Evolutionary conservation across 2,113 vertebrate species (phyloP).

Genomic region (Etheostoma cragini): DNA sequence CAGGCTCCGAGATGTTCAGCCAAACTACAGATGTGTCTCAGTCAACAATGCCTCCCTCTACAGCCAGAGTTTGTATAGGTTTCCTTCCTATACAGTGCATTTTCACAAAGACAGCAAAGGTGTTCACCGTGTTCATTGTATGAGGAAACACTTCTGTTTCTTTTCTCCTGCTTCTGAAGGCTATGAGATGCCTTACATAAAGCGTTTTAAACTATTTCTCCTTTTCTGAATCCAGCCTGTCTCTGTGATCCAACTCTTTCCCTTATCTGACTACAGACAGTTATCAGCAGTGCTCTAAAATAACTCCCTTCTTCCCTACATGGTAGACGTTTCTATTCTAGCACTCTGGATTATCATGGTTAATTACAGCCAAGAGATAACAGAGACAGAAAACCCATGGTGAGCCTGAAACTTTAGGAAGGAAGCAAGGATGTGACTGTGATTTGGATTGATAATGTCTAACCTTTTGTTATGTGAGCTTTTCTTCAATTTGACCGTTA

Average conservation of each 20-base stretch:
- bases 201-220: background rate
- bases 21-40: slow-evolving; percentile 52
- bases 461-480: background rate
- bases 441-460: background rate
- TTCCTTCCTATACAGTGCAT: background rate
- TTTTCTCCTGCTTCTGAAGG: background rate
- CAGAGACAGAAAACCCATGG: background rate
- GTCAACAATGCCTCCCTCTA: slow-evolving; percentile 15
- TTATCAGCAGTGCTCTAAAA: slow-evolving; percentile 48
- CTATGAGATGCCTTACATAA: background rate
- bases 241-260: slow-evolving; percentile 31
- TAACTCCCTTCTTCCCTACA: slow-evolving; percentile 22
- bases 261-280: slow-evolving; percentile 14
- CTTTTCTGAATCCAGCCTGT: background rate
- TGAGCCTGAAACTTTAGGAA: background rate
- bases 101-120: background rate
- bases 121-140: background rate
- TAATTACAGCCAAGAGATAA: slow-evolving; percentile 49
- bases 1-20: slow-evolving; percentile 39
- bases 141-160: background rate
- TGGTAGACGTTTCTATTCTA: slow-evolving; percentile 33
- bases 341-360: slow-evolving; percentile 29
- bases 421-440: background rate
- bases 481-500: background rate
- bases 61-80: no score